Base-by-base conservation (phyloP, 2,797 vertebrate genomes). In the Astyanax mexicanus region DNA sequence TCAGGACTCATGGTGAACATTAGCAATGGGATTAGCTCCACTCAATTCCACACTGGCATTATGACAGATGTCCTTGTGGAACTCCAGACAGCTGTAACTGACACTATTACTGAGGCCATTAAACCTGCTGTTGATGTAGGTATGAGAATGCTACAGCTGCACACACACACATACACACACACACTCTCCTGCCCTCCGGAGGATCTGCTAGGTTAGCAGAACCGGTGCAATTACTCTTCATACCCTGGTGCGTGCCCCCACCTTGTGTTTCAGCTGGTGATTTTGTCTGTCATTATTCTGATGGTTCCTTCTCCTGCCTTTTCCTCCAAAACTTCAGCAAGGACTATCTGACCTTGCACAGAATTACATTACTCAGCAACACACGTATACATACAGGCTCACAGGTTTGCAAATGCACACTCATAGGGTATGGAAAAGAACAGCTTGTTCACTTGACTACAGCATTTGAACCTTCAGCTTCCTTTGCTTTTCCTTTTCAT, bases 271-370 rank as follows among this genome's bases (percentile, higher is more conserved):
- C 54, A 52, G 21, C 29, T 15, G 23, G 72, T 70, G 60, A 51
- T 75, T 78, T 75, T 74, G 67, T 73, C 64, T 70, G 54, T 13
- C 25, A 42, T 68, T 72, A 80, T 72, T 80, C 69, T 72, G 54
- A 72, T 64, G 55, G 21, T 52, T 60, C 27, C 25, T 51, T 61
- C 40, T 58, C 58, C 60, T 69, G 51, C 58, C 60, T 57, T 69
- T 77, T 65, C 44, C 76, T 73, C 32, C 75, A 79, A 78, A 68
- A 70, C 32, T 61, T 72, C 79, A 75, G 61, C 73, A 81, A 84
- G 79, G 78, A 74, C 81, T 79, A 15, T 15, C 67, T 74, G 74
- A 84, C 83, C 81, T 84, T 84, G 66, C 57, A 58, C 70, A 57
- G 64, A 58, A 72, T 72, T 40, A 58, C 32, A 38, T 25, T 71